phyloP scores from a whole-genome alignment of 1,140 invertebrate species.

The Lanistes nyassanus region DNA sequence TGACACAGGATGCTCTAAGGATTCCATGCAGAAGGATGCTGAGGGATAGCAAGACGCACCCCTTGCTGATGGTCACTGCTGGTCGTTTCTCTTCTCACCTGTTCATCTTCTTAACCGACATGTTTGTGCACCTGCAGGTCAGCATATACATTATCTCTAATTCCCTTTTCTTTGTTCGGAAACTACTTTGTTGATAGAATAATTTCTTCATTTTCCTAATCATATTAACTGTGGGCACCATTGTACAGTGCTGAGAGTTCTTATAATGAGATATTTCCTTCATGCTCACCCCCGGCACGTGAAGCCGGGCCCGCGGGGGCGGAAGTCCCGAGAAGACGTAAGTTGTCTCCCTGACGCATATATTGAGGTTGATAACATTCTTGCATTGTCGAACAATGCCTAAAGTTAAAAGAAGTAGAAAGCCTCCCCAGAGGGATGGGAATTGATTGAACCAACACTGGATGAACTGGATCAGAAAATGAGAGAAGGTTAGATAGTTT shows the following conservation, averaged over 20 bases:
- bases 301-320: no score
- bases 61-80: conserved; percentile 74
- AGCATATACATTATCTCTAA: conserved; percentile 20
- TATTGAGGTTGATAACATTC: not conserved
- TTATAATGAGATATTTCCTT: conserved; percentile 13
- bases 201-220: no score
- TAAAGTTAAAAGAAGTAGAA: conserved; percentile 91
- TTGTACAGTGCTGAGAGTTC: not conserved
- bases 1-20: conserved; percentile 72
- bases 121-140: conserved; percentile 65
- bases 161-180: no score
- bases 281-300: no score
- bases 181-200: no score
- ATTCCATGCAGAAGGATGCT: conserved; percentile 79
- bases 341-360: no score
- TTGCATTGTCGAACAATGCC: conserved; percentile 78
- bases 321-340: no score
- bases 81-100: conserved; percentile 77
- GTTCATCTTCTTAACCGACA: conserved; percentile 72
- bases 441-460: conserved; percentile 96
- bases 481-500: conserved; percentile 91
- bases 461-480: conserved; percentile 99
- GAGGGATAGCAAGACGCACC: conserved; percentile 78
- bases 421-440: conserved; percentile 98
- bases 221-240: no score